Percentiles rank a stretch among this genome's conserved stretches.
Conservation (phyloP, 1,140 invertebrate species). For the Saxidomus purpurata region DNA sequence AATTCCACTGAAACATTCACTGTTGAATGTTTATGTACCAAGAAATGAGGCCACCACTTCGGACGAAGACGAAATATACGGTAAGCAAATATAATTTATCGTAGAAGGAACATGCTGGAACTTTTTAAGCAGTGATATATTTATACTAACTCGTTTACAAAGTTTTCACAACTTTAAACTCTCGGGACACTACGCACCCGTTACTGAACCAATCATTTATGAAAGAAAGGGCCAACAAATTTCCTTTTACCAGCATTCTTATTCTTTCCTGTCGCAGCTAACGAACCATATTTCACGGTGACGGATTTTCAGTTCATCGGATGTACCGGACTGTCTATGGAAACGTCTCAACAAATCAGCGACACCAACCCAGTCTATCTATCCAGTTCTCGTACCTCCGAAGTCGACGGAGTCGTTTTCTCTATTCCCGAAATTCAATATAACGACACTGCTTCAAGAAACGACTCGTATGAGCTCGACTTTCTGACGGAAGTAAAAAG, state of each 20-base stretch:
- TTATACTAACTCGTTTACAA: no score
- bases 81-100: background rate
- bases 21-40: constrained; percentile 8
- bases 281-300: background rate
- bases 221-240: no score
- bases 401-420: background rate
- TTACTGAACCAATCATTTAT: no score
- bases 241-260: no score
- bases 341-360: background rate
- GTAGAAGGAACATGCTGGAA: no score
- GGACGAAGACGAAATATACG: background rate
- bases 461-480: background rate
- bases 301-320: constrained; percentile 27
- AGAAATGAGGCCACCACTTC: background rate
- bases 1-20: background rate
- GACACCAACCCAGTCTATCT: background rate
- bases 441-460: background rate
- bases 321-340: background rate
- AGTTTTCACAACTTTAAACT: no score
- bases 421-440: background rate
- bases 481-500: constrained; percentile 8
- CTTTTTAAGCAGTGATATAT: no score
- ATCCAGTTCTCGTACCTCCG: background rate
- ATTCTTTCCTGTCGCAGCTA: background rate
- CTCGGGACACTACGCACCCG: no score